Percentiles rank a stretch among this genome's conserved stretches.
Conservation (phyloP, 2,888 invertebrate species). For the Apoda limacodes region DNA sequence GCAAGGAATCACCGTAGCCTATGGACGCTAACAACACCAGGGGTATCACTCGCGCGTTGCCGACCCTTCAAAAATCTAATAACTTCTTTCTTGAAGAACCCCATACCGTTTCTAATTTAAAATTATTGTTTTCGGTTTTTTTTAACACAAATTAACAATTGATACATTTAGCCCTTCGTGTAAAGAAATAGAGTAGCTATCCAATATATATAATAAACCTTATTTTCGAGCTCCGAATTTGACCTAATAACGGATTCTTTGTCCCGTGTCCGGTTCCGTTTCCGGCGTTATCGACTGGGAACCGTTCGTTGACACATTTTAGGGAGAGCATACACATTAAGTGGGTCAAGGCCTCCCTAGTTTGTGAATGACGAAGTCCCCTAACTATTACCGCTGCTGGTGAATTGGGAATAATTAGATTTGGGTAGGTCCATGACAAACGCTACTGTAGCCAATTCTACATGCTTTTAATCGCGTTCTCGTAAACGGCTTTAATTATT, state of each 20-base stretch:
- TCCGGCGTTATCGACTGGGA: slow-evolving; percentile 55
- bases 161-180: neutral
- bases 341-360: slow-evolving; percentile 52
- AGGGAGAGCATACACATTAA: slow-evolving; percentile 46
- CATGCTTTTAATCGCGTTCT: too few relatives aligned
- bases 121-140: neutral
- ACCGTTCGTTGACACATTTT: slow-evolving; percentile 36
- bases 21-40: too few relatives aligned
- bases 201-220: too few relatives aligned
- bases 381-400: slow-evolving; percentile 21
- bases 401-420: slow-evolving; percentile 41
- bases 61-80: too few relatives aligned
- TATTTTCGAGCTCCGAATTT: too few relatives aligned
- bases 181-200: slow-evolving; percentile 20
- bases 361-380: slow-evolving; percentile 29
- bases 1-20: too few relatives aligned
- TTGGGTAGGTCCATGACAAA: too few relatives aligned
- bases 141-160: neutral
- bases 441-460: too few relatives aligned
- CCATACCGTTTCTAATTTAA: too few relatives aligned
- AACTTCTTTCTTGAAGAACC: too few relatives aligned
- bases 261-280: slow-evolving; percentile 48
- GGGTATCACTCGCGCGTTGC: too few relatives aligned
- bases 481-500: too few relatives aligned
- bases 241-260: slow-evolving; percentile 54